Conservation (phyloP, 2,113 vertebrate species). For the Periophthalmodon schlosseri region DNA sequence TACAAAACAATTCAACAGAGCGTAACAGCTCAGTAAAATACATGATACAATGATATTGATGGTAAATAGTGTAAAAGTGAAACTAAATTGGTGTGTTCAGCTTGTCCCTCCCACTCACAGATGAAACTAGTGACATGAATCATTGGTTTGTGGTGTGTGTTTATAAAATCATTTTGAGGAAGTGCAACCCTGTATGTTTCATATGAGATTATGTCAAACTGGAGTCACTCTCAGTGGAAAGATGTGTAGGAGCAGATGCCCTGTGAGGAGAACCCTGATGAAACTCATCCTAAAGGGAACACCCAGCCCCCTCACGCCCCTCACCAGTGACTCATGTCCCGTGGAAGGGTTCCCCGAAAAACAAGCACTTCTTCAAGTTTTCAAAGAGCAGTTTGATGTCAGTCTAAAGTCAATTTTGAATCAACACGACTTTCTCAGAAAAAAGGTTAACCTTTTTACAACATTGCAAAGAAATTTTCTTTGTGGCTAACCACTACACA, state of each 20-base stretch:
- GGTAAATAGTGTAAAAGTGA: constrained; percentile 11
- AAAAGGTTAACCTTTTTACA: constrained; percentile 45
- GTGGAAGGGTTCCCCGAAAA: constrained; percentile 63
- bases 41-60: background rate
- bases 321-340: constrained; percentile 50
- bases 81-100: constrained; percentile 28
- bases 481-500: too few relatives aligned
- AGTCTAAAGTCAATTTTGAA: constrained; percentile 57
- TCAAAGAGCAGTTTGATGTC: constrained; percentile 16
- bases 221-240: constrained; percentile 59
- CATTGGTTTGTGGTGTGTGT: constrained; percentile 42
- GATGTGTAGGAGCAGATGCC: constrained; percentile 49
- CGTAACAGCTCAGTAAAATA: background rate
- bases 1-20: too few relatives aligned
- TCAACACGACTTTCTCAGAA: constrained; percentile 26
- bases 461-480: constrained; percentile 23
- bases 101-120: constrained; percentile 33
- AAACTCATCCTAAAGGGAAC: constrained; percentile 73
- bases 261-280: constrained; percentile 71
- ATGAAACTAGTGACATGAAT: constrained; percentile 47
- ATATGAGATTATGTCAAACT: constrained; percentile 46
- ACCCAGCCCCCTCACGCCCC: constrained; percentile 61
- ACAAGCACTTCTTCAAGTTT: constrained; percentile 44
- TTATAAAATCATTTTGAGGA: constrained; percentile 59
- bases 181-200: constrained; percentile 51